phyloP scores from a whole-genome alignment of 2,888 invertebrate genomes.

The Chromoteleia sp. region DNA sequence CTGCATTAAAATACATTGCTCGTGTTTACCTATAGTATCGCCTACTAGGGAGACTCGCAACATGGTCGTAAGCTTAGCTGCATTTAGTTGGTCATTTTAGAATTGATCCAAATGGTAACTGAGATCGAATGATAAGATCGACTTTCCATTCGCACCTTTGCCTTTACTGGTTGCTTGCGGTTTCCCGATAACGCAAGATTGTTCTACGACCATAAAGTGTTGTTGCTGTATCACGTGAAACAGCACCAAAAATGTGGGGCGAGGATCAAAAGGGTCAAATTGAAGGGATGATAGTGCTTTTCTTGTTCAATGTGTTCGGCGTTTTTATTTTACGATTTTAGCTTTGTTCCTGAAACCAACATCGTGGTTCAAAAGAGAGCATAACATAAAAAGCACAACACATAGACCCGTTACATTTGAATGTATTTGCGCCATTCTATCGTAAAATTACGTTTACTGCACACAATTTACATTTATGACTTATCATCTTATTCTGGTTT shows the following conservation, averaged over 20 bases:
- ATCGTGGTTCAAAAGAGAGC: constrained; percentile 44
- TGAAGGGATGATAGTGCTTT: constrained; percentile 53
- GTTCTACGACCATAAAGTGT: constrained; percentile 74
- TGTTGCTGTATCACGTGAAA: constrained; percentile 64
- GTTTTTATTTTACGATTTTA: constrained; percentile 73
- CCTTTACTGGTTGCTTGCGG: constrained; percentile 74
- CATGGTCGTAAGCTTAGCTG: constrained; percentile 20
- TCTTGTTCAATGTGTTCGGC: constrained; percentile 67
- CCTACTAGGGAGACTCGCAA: constrained; percentile 42
- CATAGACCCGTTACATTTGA: constrained; percentile 33
- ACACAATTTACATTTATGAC: constrained; percentile 52
- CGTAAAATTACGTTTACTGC: constrained; percentile 44
- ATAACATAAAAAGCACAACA: constrained; percentile 47
- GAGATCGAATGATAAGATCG: constrained; percentile 74
- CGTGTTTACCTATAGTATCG: constrained; percentile 15
- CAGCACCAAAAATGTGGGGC: constrained; percentile 49
- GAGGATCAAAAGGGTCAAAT: constrained; percentile 54
- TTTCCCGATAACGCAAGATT: constrained; percentile 76
- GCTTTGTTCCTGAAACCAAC: constrained; percentile 36
- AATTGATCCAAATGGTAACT: constrained; percentile 69
- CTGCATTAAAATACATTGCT: constrained; percentile 74
- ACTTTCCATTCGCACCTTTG: constrained; percentile 56
- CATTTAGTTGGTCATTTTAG: constrained; percentile 61
- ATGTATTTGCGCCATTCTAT: constrained; percentile 38
- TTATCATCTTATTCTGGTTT: constrained; percentile 29